Evolutionary conservation across 2,113 vertebrate genomes (phyloP).

Genomic region (Syngnathoides biaculeatus): DNA sequence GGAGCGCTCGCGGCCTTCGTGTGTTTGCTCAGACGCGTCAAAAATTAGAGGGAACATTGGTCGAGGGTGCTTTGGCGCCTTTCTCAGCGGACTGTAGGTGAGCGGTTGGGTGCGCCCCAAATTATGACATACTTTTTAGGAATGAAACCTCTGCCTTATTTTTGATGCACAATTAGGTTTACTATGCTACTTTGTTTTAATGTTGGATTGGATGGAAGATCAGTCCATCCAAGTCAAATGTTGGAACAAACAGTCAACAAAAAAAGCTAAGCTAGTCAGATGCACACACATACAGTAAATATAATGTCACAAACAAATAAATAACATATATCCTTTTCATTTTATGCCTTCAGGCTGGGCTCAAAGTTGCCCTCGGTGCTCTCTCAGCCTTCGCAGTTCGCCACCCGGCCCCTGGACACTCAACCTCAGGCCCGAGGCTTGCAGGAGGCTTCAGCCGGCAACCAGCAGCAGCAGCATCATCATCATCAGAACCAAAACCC

Average conservation of each 20-base stretch:
- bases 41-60: no score
- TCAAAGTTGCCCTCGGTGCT: slow-evolving; percentile 67
- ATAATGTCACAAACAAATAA: neutral
- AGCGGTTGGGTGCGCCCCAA: no score
- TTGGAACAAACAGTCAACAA: neutral
- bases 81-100: no score
- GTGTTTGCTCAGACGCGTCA: no score
- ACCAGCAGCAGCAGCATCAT: slow-evolving; percentile 15
- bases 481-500: slow-evolving; percentile 16
- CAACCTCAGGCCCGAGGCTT: slow-evolving; percentile 22
- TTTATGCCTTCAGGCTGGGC: slow-evolving; percentile 59
- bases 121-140: no score
- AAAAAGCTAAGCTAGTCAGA: neutral
- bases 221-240: neutral
- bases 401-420: slow-evolving; percentile 58
- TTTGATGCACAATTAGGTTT: no score
- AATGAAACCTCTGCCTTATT: no score
- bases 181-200: no score
- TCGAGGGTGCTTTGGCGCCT: no score
- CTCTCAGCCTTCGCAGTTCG: slow-evolving; percentile 64
- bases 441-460: slow-evolving; percentile 22
- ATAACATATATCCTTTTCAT: neutral
- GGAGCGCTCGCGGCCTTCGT: no score
- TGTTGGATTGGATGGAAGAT: no score
- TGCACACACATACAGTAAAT: neutral